A percentile compares a stretch with the other conserved stretches of the same genome.
These are phyloP conservation scores for Siphlonurus alternatus DNA, from an alignment of 2,888 invertebrate species.

Conservation along the genomic window DNA sequence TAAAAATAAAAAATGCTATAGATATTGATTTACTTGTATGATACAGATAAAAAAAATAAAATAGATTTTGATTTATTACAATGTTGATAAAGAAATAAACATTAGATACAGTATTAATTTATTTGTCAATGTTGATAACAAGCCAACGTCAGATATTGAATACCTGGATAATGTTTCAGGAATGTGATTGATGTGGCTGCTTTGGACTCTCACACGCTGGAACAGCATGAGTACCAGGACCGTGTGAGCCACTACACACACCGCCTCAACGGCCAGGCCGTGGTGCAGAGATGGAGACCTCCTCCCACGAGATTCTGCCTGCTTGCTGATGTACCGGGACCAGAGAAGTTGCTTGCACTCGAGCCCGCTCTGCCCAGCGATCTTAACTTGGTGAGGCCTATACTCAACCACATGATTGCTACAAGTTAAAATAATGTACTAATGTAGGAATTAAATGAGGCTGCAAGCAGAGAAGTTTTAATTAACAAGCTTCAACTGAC, in stretches of 20 bases:
- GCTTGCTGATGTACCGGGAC: constrained; percentile 54
- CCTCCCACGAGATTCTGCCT: constrained; percentile 30
- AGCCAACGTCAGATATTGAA: too few species aligned
- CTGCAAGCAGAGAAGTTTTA: too few species aligned
- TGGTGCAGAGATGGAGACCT: constrained; percentile 4
- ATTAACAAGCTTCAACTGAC: too few species aligned
- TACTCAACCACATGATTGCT: not conserved
- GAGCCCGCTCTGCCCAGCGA: constrained; percentile 44
- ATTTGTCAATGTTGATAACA: too few species aligned
- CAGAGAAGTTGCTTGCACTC: constrained; percentile 46
- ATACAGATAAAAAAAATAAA: too few species aligned
- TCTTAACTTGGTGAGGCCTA: constrained; percentile 46
- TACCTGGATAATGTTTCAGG: constrained; percentile 38
- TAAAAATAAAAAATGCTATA: too few species aligned
- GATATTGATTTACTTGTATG: too few species aligned
- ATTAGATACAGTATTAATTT: too few species aligned
- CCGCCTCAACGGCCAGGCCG: constrained; percentile 25
- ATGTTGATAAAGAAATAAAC: too few species aligned
- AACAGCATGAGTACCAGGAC: constrained; percentile 77
- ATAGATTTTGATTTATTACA: too few species aligned
- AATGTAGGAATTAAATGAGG: too few species aligned
- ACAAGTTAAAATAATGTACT: too few species aligned
- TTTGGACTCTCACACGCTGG: constrained; percentile 70
- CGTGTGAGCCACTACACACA: constrained; percentile 53
- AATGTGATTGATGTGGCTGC: constrained; percentile 92